Base-by-base conservation (phyloP, 1,140 invertebrate genomes). In the Aphis gossypii region DNA sequence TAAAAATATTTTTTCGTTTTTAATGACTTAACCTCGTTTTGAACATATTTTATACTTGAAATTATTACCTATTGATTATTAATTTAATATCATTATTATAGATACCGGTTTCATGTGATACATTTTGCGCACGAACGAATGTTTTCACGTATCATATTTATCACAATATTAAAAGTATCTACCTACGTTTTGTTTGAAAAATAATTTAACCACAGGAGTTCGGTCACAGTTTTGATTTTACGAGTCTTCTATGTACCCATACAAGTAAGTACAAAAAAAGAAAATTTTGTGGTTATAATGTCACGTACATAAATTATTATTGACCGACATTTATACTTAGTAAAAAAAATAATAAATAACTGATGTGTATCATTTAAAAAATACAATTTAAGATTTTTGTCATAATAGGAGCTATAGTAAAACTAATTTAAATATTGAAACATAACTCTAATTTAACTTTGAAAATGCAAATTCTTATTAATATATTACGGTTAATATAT, bases 281-380 rank as follows among this genome's bases (percentile, higher is more conserved):
- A 86, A 41, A 76, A 86, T 5, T 11, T 25, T 86, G 41, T 44
- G 83, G 83, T 86, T 86, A 38, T 86, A 86, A 86, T 44, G 25
- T 86, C 83, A 86, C 83, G 38, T 86, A 86, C 41, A 86, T 86
- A 86, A 86, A 46, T 86, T 86, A 86, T 44, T 46, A 86, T 41
- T 86, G 83, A 86, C 83, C 83, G 83, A 86, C 4, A 86, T 86
- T 86, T 83, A 23, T 83, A 18, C 8, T 83, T 83, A 2, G 9
- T 41, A 41, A 83, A 83, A 60, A 20, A 82, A 82, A 38, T 82
- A n/a, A 38, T 38, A 23, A 82, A 38, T 82, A 82, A 82, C 35
- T 68, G 30, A 68, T 68, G 60, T n/a, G 3, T 68, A 68, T 14
- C 23, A 68, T 68, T 60, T 30, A 68, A 68, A 68, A 76, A 76